Evolutionary conservation across 2,888 invertebrate species (phyloP).

Genomic region (Autographa gamma): DNA sequence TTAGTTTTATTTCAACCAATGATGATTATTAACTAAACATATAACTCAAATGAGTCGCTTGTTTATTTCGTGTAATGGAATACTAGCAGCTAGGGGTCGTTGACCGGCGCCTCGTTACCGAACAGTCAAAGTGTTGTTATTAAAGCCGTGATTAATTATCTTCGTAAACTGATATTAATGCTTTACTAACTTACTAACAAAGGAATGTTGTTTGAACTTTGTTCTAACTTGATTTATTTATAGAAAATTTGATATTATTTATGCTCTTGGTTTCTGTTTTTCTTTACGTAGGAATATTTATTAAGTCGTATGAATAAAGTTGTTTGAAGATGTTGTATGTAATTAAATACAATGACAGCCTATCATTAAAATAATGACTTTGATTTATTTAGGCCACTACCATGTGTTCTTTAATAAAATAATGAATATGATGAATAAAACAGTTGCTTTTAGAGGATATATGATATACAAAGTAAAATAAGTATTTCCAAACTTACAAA

Average conservation of each 20-base stretch:
- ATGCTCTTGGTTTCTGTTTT: too few species aligned
- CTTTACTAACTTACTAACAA: background rate
- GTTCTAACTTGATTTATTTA: background rate
- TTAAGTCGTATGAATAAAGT: too few species aligned
- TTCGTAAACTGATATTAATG: slow-evolving; percentile 1
- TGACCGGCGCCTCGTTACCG: background rate
- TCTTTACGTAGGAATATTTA: background rate
- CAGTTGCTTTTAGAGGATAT: too few species aligned
- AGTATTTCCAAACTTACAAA: too few species aligned
- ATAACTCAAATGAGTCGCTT: background rate
- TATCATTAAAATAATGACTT: background rate
- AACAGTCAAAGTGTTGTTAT: background rate
- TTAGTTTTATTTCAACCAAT: background rate
- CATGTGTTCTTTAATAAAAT: too few species aligned
- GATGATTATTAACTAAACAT: background rate
- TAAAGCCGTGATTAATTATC: background rate
- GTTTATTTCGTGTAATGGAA: background rate
- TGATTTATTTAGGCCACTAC: background rate
- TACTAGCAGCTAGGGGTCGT: background rate
- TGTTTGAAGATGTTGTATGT: background rate
- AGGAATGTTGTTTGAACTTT: background rate
- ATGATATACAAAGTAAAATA: too few species aligned
- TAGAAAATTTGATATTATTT: background rate
- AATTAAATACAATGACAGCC: background rate
- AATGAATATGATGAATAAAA: too few species aligned